Percentiles rank a stretch among this genome's conserved stretches.
These are phyloP conservation scores for Polyergus mexicanus DNA, from an alignment of 1,140 invertebrate species.

Conservation along the genomic window DNA sequence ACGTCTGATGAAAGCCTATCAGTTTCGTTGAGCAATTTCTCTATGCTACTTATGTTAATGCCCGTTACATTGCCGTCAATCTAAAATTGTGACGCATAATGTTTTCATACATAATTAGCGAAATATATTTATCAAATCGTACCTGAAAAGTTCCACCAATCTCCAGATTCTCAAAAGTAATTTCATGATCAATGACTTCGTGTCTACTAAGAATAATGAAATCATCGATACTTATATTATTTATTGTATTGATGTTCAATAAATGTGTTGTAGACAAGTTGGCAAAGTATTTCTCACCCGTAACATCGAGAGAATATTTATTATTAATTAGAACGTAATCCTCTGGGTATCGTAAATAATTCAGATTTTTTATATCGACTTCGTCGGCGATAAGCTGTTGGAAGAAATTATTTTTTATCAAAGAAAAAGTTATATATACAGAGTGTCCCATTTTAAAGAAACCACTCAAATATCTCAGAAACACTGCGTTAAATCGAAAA, in stretches of 20 bases:
- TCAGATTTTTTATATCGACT: slow-evolving; percentile 64
- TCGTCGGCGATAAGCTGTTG: slow-evolving; percentile 68
- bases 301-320: slow-evolving; percentile 48
- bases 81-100: slow-evolving; percentile 61
- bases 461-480: no score
- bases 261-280: slow-evolving; percentile 59
- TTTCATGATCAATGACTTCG: slow-evolving; percentile 69
- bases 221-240: slow-evolving; percentile 73
- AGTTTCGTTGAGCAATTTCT: slow-evolving; percentile 67
- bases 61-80: slow-evolving; percentile 76
- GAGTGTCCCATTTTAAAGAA: no score
- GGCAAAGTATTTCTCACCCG: slow-evolving; percentile 73
- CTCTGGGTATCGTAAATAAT: slow-evolving; percentile 75
- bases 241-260: slow-evolving; percentile 68
- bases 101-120: neutral
- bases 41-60: neutral
- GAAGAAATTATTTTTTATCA: slow-evolving; percentile 53
- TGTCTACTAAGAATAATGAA: slow-evolving; percentile 73
- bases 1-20: slow-evolving; percentile 58
- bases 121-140: slow-evolving; percentile 8
- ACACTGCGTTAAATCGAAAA: no score
- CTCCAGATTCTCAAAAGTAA: slow-evolving; percentile 78
- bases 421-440: slow-evolving; percentile 14
- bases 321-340: slow-evolving; percentile 69
- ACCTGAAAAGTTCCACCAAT: slow-evolving; percentile 72